Evolutionary conservation across 2,797 vertebrate genomes (phyloP).

Genomic region (Austrolebias charrua): DNA sequence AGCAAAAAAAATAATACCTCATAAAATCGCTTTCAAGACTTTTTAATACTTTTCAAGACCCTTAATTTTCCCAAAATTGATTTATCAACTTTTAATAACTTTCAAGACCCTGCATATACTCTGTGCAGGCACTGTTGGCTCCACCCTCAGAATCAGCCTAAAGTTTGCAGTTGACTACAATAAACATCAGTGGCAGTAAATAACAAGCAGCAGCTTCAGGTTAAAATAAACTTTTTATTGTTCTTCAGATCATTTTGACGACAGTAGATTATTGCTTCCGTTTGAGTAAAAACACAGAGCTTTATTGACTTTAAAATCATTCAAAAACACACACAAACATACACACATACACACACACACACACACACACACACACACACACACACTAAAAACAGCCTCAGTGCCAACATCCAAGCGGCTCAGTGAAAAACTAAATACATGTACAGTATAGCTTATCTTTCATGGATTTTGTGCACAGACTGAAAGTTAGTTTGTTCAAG

Average conservation of each 20-base stretch:
- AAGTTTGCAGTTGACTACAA: too few relatives aligned
- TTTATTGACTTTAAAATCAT: constrained; percentile 9
- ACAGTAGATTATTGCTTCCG: constrained; percentile 7
- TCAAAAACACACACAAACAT: neutral
- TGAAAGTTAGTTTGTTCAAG: neutral
- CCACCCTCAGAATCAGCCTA: too few relatives aligned
- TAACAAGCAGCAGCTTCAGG: neutral
- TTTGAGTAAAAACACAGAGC: constrained; percentile 15
- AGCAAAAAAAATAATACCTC: too few relatives aligned
- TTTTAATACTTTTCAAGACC: too few relatives aligned
- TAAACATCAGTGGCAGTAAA: too few relatives aligned
- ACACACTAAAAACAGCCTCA: neutral
- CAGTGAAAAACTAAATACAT: neutral
- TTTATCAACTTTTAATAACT: too few relatives aligned
- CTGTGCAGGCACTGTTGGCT: too few relatives aligned
- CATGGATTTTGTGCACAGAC: neutral
- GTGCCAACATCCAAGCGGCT: neutral
- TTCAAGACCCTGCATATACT: too few relatives aligned
- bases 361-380: neutral
- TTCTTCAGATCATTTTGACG: constrained; percentile 12
- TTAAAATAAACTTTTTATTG: constrained; percentile 22
- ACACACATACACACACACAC: neutral
- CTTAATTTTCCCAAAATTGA: too few relatives aligned
- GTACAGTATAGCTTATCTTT: constrained; percentile 8
- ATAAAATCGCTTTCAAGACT: too few relatives aligned